Evolutionary conservation across 2,888 invertebrate species (phyloP).

Genomic region (Priocnemis perturbator): DNA sequence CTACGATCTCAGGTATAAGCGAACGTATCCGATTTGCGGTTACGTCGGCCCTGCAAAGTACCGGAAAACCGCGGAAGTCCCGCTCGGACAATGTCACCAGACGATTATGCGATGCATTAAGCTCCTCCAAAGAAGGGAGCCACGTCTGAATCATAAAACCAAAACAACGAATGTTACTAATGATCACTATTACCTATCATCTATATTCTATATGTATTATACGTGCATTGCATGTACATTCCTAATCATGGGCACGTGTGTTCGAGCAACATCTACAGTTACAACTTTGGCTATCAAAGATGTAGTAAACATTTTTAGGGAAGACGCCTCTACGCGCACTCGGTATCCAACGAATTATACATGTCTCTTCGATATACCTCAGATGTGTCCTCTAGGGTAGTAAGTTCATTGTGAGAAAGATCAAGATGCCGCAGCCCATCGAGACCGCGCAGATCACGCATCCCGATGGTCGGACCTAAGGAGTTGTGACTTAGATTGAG

Average conservation of each 20-base stretch:
- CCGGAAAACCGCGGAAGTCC: constrained; percentile 89
- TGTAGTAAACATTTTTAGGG: too few species aligned
- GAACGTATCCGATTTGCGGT: constrained; percentile 86
- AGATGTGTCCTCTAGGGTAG: constrained; percentile 87
- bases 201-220: too few species aligned
- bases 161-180: not conserved
- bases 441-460: constrained; percentile 87
- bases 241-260: too few species aligned
- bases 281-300: too few species aligned
- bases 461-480: constrained; percentile 82
- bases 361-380: constrained; percentile 78
- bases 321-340: too few species aligned
- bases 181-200: too few species aligned
- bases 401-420: constrained; percentile 86
- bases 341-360: too few species aligned
- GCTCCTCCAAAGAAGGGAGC: constrained; percentile 85
- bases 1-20: constrained; percentile 85
- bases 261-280: too few species aligned
- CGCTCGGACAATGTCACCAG: constrained; percentile 83
- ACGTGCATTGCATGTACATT: too few species aligned
- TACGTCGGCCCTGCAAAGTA: constrained; percentile 87
- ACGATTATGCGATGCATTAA: constrained; percentile 87
- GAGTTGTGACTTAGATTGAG: constrained; percentile 87
- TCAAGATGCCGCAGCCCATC: constrained; percentile 85
- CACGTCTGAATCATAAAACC: constrained; percentile 79